A percentile compares a stretch with the other conserved stretches of the same genome.
Conservation (phyloP, 2,888 invertebrate genomes). For the Pterostichus madidus region DNA sequence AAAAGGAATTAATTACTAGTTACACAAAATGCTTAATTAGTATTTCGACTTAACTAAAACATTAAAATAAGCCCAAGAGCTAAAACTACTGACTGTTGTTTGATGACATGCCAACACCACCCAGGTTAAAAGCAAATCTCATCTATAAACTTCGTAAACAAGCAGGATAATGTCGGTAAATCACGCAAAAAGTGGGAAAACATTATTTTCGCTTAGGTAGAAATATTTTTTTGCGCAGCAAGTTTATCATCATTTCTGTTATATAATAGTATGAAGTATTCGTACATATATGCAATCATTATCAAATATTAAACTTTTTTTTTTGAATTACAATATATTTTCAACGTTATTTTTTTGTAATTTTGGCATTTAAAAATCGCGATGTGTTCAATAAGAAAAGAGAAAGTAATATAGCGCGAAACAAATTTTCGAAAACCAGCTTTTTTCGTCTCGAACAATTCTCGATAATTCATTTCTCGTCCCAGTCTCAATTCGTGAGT, state of each 20-base stretch:
- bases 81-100: conserved; percentile 39
- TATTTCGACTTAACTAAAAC: conserved; percentile 56
- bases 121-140: conserved; percentile 37
- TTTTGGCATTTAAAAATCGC: too few relatives aligned
- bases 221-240: conserved; percentile 8
- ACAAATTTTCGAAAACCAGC: too few relatives aligned
- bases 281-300: too few relatives aligned
- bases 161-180: conserved; percentile 7
- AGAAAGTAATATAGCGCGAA: too few relatives aligned
- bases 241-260: conserved; percentile 6
- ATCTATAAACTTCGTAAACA: conserved; percentile 20
- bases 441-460: too few relatives aligned
- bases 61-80: conserved; percentile 45
- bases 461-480: too few relatives aligned
- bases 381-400: too few relatives aligned
- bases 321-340: background rate
- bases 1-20: conserved; percentile 61
- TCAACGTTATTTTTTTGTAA: too few relatives aligned
- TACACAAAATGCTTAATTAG: conserved; percentile 62
- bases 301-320: too few relatives aligned
- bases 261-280: background rate
- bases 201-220: background rate
- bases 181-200: conserved; percentile 28
- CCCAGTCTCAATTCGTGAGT: too few relatives aligned
- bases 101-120: conserved; percentile 48